phyloP scores from a whole-genome alignment of 2,888 invertebrate genomes.

The Muscina levida region DNA sequence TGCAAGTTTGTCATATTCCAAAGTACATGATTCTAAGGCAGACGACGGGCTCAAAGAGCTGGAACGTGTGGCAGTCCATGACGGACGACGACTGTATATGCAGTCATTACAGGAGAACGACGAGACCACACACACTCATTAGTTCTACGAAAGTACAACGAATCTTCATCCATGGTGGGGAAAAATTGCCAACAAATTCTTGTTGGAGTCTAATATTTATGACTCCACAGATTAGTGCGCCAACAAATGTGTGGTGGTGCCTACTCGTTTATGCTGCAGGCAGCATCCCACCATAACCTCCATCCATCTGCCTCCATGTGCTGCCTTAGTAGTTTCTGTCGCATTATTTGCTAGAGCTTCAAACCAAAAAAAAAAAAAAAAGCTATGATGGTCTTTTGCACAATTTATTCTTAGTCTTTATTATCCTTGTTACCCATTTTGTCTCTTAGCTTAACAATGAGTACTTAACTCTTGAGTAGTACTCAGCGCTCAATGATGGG shows the following conservation, averaged over 20 bases:
- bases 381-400: background rate
- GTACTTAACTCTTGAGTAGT: background rate
- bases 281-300: background rate
- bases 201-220: conserved; percentile 62
- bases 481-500: no score
- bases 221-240: conserved; percentile 60
- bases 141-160: conserved; percentile 68
- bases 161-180: no score
- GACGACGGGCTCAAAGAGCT: no score
- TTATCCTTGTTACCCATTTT: background rate
- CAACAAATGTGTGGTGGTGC: no score
- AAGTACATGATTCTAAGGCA: no score
- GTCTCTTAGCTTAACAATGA: background rate
- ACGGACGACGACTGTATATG: background rate
- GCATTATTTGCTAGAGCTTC: conserved; percentile 3
- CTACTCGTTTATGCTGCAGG: conserved; percentile 22
- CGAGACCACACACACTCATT: no score
- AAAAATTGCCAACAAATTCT: no score
- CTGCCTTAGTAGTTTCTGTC: background rate
- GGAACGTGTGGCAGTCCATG: no score
- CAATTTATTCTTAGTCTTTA: background rate
- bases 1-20: background rate
- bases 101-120: conserved; percentile 57
- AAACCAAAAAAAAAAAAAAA: background rate
- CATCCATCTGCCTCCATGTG: background rate